Base-by-base conservation (phyloP, 2,888 invertebrate species). In the Gryllus longicercus region DNA sequence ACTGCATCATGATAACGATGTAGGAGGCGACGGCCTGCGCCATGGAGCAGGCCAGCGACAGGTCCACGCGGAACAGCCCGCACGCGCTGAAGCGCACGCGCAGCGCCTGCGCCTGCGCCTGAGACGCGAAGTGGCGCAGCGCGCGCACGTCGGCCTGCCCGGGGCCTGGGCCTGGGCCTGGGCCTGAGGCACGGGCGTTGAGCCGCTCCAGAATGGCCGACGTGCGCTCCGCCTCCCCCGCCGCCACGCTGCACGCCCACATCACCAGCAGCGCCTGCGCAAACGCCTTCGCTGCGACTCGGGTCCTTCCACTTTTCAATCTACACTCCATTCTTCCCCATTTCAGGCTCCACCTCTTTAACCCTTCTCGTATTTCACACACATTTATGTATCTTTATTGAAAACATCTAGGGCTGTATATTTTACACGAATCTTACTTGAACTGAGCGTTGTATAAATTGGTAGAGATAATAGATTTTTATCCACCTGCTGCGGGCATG, bases 1-100 rank as follows among this genome's bases (percentile, higher is more conserved):
- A 38, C 49, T 77, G 77, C 77, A 77, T 38, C 25, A 77, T 77
- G 38, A 77, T 23, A 10, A 77, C 77, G 25, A 77, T 49, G 49
- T 77, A 77, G 38, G 77, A 18, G n/a, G 63, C 63, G 63, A 63
- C 63, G n/a, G 63, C 63, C n/a, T 63, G 63, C n/a, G 63, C 63
- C 14, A 63, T 63, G 14, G 63, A 63, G n/a, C 63, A 63, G n/a
- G 63, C 63, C 63, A 63, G n/a, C n/a, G 63, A 63, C n/a, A 63
- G 63, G n/a, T 63, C 63, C n/a, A 63, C 63, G 8, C 63, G 63
- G n/a, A 63, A 63, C 10, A 63, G 63, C n/a, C 63, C 63, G n/a
- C 63, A 63, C 5, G 63, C n/a, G 14, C n/a, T n/a, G 63, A 63
- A 63, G 63, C 16, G 14, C 63, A n/a, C 16, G 63, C 63, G 63